Base-by-base conservation (phyloP, 2,797 vertebrate genomes). In the Pseudocheirus occidentalis region DNA sequence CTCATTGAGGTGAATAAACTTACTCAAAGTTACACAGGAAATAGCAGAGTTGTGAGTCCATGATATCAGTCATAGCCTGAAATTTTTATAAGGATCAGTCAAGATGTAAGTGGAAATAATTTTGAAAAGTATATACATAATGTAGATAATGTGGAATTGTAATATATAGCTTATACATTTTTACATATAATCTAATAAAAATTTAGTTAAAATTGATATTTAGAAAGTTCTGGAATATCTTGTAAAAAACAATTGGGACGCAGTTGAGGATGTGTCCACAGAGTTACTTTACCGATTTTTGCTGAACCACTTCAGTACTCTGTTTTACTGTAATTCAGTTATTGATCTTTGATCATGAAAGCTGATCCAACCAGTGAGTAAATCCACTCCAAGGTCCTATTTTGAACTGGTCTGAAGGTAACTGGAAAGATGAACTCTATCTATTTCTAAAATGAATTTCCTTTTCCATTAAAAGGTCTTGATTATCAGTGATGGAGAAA, bases 241-340 rank as follows among this genome's bases (percentile, higher is more conserved):
- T 55, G 21, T 93, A 24, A 12, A 90, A 55, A 90, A n/a, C n/a
- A n/a, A 24, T 93, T 50, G 0, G 91, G 34, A 46, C 6, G 57
- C 27, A 11, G 59, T 56, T 95, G 73, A 66, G 87, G 0, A 57
- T 89, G 1, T 87, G 95, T 59, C 5, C 14, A 14, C 3, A 3
- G 55, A 97, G 93, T 73, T 95, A 93, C 97, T 98, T 96, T 96
- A 94, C 40, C 97, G 96, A 97, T 40, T 34, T 96, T 87, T 98
- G 3, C 91, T 97, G 90, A 95, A 50, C 5, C 7, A 89, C 0
- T 91, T 95, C 10, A 73, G 92, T 95, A 94, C 89, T 95, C 59
- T 95, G 58, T 3, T 0, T 73, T 92, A 95, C 57, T 96, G 92
- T 95, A 92, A 90, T 95, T 96, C 87, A 97, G 62, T 90, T 96